Percentiles rank a stretch among this genome's conserved stretches.
These are phyloP conservation scores for Nannoperca australis DNA, from an alignment of 2,797 vertebrate species.

Conservation along the genomic window DNA sequence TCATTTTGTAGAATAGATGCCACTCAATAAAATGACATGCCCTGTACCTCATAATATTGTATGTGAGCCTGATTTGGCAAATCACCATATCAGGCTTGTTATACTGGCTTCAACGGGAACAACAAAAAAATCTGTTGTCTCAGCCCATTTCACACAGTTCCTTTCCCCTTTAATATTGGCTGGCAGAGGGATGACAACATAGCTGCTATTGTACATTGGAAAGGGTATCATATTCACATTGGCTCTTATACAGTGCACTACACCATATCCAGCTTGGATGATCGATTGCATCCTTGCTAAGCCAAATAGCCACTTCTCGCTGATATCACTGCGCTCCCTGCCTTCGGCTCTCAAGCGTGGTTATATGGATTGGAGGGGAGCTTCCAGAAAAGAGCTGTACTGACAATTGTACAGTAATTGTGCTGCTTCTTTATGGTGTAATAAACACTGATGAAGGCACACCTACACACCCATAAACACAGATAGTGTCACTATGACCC, in stretches of 20 bases:
- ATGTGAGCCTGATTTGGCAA: slow-evolving; percentile 7
- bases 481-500: slow-evolving; percentile 27
- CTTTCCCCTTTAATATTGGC: slow-evolving; percentile 29
- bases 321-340: slow-evolving; percentile 34
- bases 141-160: slow-evolving; percentile 35
- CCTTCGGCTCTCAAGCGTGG: slow-evolving; percentile 7
- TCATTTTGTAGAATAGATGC: slow-evolving; percentile 2
- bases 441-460: slow-evolving; percentile 39
- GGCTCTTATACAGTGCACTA: slow-evolving; percentile 39
- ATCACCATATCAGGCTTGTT: slow-evolving; percentile 10
- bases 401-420: slow-evolving; percentile 35
- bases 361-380: slow-evolving; percentile 15
- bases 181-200: slow-evolving; percentile 46
- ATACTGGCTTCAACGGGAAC: slow-evolving; percentile 14
- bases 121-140: slow-evolving; percentile 39
- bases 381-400: slow-evolving; percentile 14
- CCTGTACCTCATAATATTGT: slow-evolving; percentile 8
- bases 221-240: slow-evolving; percentile 51
- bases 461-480: slow-evolving; percentile 29
- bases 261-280: slow-evolving; percentile 56
- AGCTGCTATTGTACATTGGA: slow-evolving; percentile 47
- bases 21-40: neutral
- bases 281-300: slow-evolving; percentile 52
- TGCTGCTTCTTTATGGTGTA: slow-evolving; percentile 28
- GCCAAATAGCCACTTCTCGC: slow-evolving; percentile 44